A percentile compares a stretch with the other conserved stretches of the same genome.
Conservation (phyloP, 2,888 invertebrate genomes). For the Diploptera punctata region DNA sequence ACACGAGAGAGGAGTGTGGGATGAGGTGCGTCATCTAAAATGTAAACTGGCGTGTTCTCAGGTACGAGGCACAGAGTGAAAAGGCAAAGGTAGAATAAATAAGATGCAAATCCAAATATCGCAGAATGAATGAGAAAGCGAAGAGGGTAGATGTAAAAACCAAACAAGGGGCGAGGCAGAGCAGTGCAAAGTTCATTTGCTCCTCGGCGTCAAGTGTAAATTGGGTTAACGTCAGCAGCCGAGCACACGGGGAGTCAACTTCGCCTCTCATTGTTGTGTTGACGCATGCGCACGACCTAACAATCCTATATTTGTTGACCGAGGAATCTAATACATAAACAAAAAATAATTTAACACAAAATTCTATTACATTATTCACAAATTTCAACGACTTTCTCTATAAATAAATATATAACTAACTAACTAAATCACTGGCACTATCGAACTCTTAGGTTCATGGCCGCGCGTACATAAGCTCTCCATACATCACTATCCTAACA, state of each 20-base stretch:
- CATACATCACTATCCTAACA: too few species aligned
- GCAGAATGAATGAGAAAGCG: conserved; percentile 28
- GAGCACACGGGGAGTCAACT: not conserved
- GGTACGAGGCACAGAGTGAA: conserved; percentile 26
- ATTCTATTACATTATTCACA: too few species aligned
- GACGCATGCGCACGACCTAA: too few species aligned
- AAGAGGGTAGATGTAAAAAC: conserved; percentile 18
- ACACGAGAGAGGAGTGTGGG: too few species aligned
- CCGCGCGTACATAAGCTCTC: too few species aligned
- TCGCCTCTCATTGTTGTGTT: conserved; percentile 11
- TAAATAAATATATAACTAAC: too few species aligned
- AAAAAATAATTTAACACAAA: too few species aligned
- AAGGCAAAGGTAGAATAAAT: conserved; percentile 36
- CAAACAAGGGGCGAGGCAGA: conserved; percentile 24
- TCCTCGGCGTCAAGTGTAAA: conserved; percentile 38
- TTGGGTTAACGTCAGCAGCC: conserved; percentile 35
- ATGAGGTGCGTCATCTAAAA: conserved; percentile 19
- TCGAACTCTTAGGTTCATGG: too few species aligned
- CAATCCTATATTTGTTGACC: too few species aligned
- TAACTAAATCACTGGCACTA: too few species aligned
- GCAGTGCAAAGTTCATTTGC: conserved; percentile 29
- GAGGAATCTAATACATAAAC: too few species aligned
- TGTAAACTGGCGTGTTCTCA: conserved; percentile 18
- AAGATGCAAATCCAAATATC: conserved; percentile 36
- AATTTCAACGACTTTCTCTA: too few species aligned